Base-by-base conservation (phyloP, 2,888 invertebrate genomes). In the Leptothorax acervorum region DNA sequence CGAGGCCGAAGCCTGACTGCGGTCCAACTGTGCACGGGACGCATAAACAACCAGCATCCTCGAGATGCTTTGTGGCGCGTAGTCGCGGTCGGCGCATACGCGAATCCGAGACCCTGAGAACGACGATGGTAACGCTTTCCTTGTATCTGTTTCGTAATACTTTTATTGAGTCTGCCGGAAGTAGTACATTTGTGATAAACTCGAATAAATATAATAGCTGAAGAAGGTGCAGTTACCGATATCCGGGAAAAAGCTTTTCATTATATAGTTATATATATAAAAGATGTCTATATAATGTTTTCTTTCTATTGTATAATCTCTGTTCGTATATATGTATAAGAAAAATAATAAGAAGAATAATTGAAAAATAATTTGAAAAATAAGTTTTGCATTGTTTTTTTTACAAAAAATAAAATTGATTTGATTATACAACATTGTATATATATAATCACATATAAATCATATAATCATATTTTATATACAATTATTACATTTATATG, bases 21-120 rank as follows among this genome's bases (percentile, higher is more conserved):
- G 90, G 89, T 93, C 92, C 93, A 93, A 93, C 86, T 93, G 90
- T 93, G 91, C 93, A 91, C 89, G 93, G 93, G 86, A 92, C 92
- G 89, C 93, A 93, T 92, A 89, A 93, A 90, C 89, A 90, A 90
- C 89, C 84, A 89, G 89, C 35, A 82, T 89, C 87, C 89, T 90
- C 84, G 79, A 60, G 74, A 39, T 23, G 51, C 39, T 31, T 12
- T 48, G n/a, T 45, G 62, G 62, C 42, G 42, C 55, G 23, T 53
- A 45, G 5, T 15, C 55, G 23, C 45, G 39, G 5, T 15, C 31
- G 70, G 31, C 55, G 31, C 15, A 42, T 68, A 15, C 6, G 35
- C 23, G n/a, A 45, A 55, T 28, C 18, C 48, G 23, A 57, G 66
- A 51, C 45, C n/a, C 31, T 48, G 63, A 65, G 28, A 62, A 57